A percentile compares a stretch with the other conserved stretches of the same genome.
Evolutionary conservation across 2,113 vertebrate species (phyloP).

Genomic region (Psittacus erithacus): DNA sequence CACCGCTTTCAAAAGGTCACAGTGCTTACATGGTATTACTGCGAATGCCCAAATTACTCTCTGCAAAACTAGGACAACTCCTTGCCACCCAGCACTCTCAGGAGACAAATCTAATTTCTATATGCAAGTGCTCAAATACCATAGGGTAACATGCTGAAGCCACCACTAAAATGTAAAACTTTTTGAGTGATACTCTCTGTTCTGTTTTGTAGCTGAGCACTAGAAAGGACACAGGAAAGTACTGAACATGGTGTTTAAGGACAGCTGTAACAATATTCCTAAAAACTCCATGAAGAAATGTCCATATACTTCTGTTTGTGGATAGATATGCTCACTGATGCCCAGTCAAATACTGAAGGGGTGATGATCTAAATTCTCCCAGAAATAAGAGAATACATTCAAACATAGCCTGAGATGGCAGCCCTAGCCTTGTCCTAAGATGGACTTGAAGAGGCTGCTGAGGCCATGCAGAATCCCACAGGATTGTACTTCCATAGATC

Average conservation of each 20-base stretch:
- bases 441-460: fast-evolving
- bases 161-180: not conserved
- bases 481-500: not conserved
- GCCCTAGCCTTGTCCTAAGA: not conserved
- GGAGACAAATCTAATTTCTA: not conserved
- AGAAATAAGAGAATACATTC: not conserved
- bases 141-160: fast-evolving
- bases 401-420: not conserved
- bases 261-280: not conserved
- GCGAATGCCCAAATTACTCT: not conserved
- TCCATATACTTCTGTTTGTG: not conserved
- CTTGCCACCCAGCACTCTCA: not conserved
- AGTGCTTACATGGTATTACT: not conserved
- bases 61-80: not conserved
- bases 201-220: not conserved
- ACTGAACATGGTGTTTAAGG: not conserved
- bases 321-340: not conserved
- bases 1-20: not conserved
- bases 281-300: not conserved
- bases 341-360: not conserved
- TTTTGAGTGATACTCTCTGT: not conserved
- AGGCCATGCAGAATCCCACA: not conserved
- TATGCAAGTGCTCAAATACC: not conserved
- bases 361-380: not conserved
- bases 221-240: not conserved